Conservation (phyloP, 2,113 vertebrate species). For the Myanophis thanlyinensis region DNA sequence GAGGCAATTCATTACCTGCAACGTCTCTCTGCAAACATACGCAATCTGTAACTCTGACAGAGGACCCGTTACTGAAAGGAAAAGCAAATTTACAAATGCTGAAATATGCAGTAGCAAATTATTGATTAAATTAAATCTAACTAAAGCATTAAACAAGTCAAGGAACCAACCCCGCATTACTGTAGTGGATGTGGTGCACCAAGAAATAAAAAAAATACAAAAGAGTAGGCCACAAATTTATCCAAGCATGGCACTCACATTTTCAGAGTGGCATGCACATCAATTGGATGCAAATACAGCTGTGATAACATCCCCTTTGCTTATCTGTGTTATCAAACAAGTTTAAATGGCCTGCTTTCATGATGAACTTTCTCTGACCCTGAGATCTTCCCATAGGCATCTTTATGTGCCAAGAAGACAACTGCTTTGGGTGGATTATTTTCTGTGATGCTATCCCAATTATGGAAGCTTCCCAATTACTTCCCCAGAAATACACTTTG, state of each 20-base stretch:
- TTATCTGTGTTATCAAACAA: not conserved
- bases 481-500: not conserved
- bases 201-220: not conserved
- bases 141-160: not conserved
- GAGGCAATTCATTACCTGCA: constrained; percentile 80
- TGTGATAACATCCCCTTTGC: not conserved
- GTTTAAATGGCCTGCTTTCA: not conserved
- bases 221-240: not conserved
- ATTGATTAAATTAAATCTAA: not conserved
- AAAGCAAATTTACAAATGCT: not conserved
- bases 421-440: not conserved
- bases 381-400: not conserved
- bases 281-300: not conserved
- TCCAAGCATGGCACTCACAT: not conserved
- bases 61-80: constrained; percentile 88
- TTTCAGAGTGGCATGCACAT: not conserved
- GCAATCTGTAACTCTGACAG: constrained; percentile 94
- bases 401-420: not conserved
- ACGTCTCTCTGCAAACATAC: constrained; percentile 93
- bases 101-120: too few relatives aligned
- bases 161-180: not conserved
- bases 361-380: not conserved
- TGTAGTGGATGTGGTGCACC: not conserved
- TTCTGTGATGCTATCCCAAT: not conserved
- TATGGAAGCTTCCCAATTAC: not conserved